phyloP scores from a whole-genome alignment of 2,113 vertebrate species.

The Tragelaphus imberbis region DNA sequence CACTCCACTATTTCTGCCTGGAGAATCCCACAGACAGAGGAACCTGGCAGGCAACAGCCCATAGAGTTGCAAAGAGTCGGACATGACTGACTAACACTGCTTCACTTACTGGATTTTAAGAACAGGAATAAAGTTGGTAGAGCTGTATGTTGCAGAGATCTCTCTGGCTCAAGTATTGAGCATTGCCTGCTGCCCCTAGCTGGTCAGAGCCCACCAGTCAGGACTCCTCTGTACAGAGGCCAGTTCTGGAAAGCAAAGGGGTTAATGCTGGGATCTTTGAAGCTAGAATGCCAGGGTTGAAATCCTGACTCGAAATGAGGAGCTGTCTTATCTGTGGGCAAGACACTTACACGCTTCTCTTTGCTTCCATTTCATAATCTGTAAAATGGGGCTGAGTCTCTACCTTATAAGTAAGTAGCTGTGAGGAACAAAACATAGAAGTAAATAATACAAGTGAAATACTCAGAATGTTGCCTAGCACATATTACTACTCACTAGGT shows the following conservation, averaged over 20 bases:
- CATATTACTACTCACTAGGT: not conserved
- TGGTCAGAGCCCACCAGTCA: not conserved
- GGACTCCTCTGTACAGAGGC: not conserved
- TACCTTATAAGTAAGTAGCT: not conserved
- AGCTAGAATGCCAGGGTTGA: not conserved
- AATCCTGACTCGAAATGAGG: not conserved
- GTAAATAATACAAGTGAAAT: not conserved
- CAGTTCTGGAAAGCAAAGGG: not conserved
- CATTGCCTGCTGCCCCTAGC: conserved; percentile 12
- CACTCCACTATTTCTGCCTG: not conserved
- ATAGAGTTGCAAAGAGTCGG: not conserved
- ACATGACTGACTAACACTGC: not conserved
- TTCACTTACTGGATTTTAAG: not conserved
- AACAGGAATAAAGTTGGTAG: not conserved
- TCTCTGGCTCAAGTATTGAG: not conserved
- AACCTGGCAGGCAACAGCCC: not conserved
- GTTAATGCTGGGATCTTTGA: not conserved
- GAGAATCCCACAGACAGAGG: not conserved
- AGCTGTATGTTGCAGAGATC: not conserved
- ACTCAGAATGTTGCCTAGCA: not conserved
- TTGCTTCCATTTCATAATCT: not conserved
- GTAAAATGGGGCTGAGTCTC: not conserved
- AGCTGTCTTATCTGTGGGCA: not conserved
- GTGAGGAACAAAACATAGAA: not conserved
- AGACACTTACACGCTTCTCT: not conserved